These are phyloP conservation scores for Dicerorhinus sumatrensis DNA, from an alignment of 2,113 vertebrate species.

Conservation along the genomic window DNA sequence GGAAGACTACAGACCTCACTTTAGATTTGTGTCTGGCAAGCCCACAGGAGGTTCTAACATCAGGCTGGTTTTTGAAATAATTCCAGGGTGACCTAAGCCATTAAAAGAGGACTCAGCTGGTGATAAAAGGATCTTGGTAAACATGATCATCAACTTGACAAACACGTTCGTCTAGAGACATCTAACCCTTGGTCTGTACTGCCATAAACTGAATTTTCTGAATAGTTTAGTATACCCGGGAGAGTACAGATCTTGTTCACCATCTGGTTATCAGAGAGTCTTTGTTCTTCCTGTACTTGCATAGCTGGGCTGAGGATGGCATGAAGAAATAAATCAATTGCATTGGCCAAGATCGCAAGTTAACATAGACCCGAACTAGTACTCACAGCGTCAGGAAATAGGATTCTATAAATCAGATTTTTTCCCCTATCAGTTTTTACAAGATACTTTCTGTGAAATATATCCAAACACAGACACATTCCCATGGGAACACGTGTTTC, in stretches of 20 bases:
- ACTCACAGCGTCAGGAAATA: slow-evolving; percentile 26
- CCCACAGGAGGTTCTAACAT: slow-evolving; percentile 51
- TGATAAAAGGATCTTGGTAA: slow-evolving; percentile 75
- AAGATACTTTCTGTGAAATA: slow-evolving; percentile 62
- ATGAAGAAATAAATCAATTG: slow-evolving; percentile 45
- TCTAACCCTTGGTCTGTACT: slow-evolving; percentile 44
- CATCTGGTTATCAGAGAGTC: slow-evolving; percentile 64
- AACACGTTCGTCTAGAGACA: slow-evolving; percentile 65
- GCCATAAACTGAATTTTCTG: slow-evolving; percentile 53
- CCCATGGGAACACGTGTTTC: slow-evolving; percentile 29
- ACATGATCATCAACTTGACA: slow-evolving; percentile 70
- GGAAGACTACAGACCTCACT: slow-evolving; percentile 51
- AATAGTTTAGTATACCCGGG: slow-evolving; percentile 42
- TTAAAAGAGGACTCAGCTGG: slow-evolving; percentile 75
- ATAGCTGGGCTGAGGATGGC: background rate
- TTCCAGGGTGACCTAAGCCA: slow-evolving; percentile 71
- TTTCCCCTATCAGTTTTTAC: slow-evolving; percentile 60
- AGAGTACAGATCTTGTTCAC: slow-evolving; percentile 40
- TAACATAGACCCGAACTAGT: slow-evolving; percentile 53
- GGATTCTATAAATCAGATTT: slow-evolving; percentile 61
- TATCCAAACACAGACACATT: slow-evolving; percentile 31
- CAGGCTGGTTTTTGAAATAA: slow-evolving; percentile 68
- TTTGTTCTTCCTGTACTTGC: slow-evolving; percentile 18
- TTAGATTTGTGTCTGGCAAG: slow-evolving; percentile 53
- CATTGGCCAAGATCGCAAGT: slow-evolving; percentile 19